Base-by-base conservation (phyloP, 1,140 invertebrate genomes). In the Neocloeon triangulifer region DNA sequence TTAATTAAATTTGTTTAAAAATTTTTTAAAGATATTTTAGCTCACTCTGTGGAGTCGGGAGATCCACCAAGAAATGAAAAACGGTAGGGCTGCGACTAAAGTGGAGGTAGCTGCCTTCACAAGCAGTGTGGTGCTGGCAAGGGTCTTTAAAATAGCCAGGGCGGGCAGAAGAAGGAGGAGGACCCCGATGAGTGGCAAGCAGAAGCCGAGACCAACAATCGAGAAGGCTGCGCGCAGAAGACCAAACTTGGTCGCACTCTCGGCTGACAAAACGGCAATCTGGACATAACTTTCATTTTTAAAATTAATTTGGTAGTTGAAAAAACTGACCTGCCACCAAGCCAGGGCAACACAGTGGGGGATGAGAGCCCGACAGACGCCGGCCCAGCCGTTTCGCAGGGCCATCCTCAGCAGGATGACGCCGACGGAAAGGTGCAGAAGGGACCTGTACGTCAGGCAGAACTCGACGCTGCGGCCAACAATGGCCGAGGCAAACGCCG, bases 251-350 rank as follows among this genome's bases (percentile, higher is more conserved):
- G 75, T 80, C 18, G 77, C 72, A 17, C 42, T 51, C 1, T 43
- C 44, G 26, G 43, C 47, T 12, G 43, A 36, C 5, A 42, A 19
- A 3, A 43, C 41, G 19, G 44, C 41, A 2, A 32, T 8, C 13
- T 29, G 27, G n/a, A n/a, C n/a, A n/a, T n/a, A n/a, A n/a, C n/a
- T n/a, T n/a, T n/a, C n/a, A n/a, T n/a, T n/a, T n/a, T n/a, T n/a
- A n/a, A n/a, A n/a, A n/a, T n/a, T n/a, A n/a, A n/a, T n/a, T n/a
- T n/a, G n/a, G n/a, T n/a, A n/a, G n/a, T n/a, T n/a, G n/a, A n/a
- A n/a, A n/a, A n/a, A n/a, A n/a, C n/a, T n/a, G n/a, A 84, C 68
- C 42, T 84, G 78, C 45, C 80, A 68, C 81, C 81, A 86, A 42
- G 76, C 78, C 5, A 84, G 56, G 0, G 76, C 79, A 0, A 85